These are phyloP conservation scores for Forbesichthys agassizii DNA, from an alignment of 2,113 vertebrate species.

Conservation along the genomic window DNA sequence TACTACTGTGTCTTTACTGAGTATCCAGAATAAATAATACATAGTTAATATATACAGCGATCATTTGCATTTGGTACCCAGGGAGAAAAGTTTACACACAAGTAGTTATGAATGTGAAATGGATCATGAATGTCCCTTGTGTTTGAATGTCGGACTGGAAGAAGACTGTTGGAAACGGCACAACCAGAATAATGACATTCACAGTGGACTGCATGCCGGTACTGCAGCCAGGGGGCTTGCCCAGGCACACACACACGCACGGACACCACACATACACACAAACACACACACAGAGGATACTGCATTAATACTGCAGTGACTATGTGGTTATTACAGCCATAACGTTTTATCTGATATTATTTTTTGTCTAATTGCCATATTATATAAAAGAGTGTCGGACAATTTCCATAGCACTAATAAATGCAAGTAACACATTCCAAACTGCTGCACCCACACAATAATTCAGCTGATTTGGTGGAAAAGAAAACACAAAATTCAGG, in stretches of 20 bases:
- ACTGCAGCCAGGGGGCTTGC: conserved; percentile 63
- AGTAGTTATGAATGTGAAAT: background rate
- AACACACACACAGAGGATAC: background rate
- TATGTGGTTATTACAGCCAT: too few relatives aligned
- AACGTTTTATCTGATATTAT: background rate
- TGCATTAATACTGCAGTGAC: background rate
- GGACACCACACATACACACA: conserved; percentile 12
- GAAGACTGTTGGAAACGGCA: conserved; percentile 52
- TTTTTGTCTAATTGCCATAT: background rate
- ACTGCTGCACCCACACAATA: too few relatives aligned
- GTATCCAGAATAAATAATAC: background rate
- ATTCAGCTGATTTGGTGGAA: too few relatives aligned
- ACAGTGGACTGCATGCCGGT: conserved; percentile 40
- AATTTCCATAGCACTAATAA: too few relatives aligned
- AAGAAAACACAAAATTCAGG: too few relatives aligned
- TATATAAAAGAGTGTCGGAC: background rate
- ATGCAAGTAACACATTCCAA: too few relatives aligned
- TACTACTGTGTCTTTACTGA: too few relatives aligned
- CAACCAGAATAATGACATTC: conserved; percentile 61
- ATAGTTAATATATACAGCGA: background rate
- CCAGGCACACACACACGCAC: conserved; percentile 31
- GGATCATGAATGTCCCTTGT: conserved; percentile 5
- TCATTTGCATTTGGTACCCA: background rate
- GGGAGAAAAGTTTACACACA: conserved; percentile 1
- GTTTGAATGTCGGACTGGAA: conserved; percentile 30